Conservation (phyloP, 2,113 vertebrate species). For the Callipepla californica region DNA sequence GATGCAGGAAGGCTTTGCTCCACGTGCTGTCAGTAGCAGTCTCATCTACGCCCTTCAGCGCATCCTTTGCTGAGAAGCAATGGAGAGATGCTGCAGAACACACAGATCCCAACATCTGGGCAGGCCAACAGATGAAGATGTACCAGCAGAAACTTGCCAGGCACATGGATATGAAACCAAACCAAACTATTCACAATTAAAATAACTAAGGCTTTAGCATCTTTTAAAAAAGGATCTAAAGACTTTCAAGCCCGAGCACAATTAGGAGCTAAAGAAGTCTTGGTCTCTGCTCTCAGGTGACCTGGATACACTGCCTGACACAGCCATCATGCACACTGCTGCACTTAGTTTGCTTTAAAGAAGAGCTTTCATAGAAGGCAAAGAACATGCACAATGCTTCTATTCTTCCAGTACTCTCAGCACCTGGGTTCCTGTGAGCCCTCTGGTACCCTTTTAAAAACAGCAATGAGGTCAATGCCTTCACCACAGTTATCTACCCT, state of each 20-base stretch:
- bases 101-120: background rate
- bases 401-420: constrained; percentile 7
- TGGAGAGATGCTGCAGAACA: constrained; percentile 5
- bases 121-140: background rate
- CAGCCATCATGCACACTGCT: background rate
- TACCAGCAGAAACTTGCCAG: background rate
- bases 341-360: constrained; percentile 63
- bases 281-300: background rate
- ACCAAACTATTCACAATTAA: background rate
- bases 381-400: constrained; percentile 2
- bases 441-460: background rate
- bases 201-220: background rate
- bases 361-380: constrained; percentile 66
- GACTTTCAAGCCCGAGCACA: background rate
- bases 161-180: background rate
- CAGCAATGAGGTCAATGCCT: background rate
- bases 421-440: background rate
- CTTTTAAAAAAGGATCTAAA: background rate
- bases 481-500: background rate
- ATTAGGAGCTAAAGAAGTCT: background rate
- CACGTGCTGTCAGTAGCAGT: background rate
- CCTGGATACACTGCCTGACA: background rate
- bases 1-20: background rate
- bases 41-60: background rate
- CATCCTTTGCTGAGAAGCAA: constrained; percentile 16